phyloP scores from a whole-genome alignment of 2,113 vertebrate species.

The Thinocorus orbignyianus region DNA sequence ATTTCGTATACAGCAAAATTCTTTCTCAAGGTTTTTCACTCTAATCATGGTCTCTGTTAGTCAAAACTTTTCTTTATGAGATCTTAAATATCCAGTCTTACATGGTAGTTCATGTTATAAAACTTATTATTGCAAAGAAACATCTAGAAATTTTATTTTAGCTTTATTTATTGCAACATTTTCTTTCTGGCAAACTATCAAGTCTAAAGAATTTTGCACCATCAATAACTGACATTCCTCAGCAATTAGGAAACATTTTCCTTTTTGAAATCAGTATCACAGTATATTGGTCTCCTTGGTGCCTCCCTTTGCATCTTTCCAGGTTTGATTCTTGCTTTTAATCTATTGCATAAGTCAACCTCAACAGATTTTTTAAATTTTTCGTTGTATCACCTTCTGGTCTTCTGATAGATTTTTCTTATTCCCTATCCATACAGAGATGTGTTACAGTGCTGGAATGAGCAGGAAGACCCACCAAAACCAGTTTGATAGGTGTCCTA shows the following conservation, averaged over 20 bases:
- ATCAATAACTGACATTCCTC: not conserved
- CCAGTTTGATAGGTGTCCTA: not conserved
- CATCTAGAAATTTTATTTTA: not conserved
- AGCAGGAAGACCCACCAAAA: not conserved
- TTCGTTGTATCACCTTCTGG: not conserved
- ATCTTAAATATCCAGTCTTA: not conserved
- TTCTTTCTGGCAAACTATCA: not conserved
- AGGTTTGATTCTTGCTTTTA: not conserved
- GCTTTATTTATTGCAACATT: not conserved
- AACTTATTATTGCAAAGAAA: not conserved
- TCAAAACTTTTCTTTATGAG: not conserved
- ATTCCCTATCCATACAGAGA: not conserved
- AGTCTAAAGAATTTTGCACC: not conserved
- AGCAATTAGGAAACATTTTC: not conserved
- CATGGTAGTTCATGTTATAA: not conserved
- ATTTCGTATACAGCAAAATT: not conserved
- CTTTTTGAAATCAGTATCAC: not conserved
- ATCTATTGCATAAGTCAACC: not conserved
- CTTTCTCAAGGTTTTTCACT: not conserved
- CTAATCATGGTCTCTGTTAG: not conserved
- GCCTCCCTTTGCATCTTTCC: not conserved
- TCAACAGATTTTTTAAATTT: not conserved
- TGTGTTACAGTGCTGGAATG: not conserved
- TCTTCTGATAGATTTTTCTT: not conserved
- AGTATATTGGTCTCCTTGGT: not conserved